Evolutionary conservation across 1,140 invertebrate species (phyloP).

Genomic region (Cherax destructor): DNA sequence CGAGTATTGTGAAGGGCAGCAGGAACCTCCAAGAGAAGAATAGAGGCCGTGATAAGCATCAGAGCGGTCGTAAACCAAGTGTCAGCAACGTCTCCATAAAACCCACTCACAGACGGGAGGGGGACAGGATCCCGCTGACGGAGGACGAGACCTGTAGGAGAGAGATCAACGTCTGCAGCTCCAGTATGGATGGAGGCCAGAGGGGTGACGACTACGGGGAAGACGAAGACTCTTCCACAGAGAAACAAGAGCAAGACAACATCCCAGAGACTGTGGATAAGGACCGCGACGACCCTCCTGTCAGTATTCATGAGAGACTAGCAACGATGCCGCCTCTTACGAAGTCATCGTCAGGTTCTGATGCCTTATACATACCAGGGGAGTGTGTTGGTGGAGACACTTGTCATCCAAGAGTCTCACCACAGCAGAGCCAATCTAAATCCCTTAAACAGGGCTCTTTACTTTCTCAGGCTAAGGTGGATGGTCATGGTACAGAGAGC

Average conservation of each 20-base stretch:
- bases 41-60: not conserved
- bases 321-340: not conserved
- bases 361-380: no score
- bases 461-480: not conserved
- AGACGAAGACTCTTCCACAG: conserved; percentile 25
- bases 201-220: not conserved
- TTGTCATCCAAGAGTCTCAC: not conserved
- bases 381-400: not conserved
- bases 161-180: not conserved
- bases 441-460: not conserved
- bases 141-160: not conserved
- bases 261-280: conserved; percentile 43
- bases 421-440: not conserved
- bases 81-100: not conserved
- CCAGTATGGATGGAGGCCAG: not conserved
- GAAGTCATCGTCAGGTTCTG: not conserved
- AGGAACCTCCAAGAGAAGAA: not conserved
- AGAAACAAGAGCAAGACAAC: conserved; percentile 43
- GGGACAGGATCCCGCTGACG: conserved; percentile 1
- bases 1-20: not conserved
- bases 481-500: not conserved
- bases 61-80: not conserved
- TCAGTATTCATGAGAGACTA: not conserved
- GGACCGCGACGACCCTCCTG: conserved; percentile 28
- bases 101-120: not conserved